Conservation (phyloP, 2,797 vertebrate species). For the Pempheris klunzingeri region DNA sequence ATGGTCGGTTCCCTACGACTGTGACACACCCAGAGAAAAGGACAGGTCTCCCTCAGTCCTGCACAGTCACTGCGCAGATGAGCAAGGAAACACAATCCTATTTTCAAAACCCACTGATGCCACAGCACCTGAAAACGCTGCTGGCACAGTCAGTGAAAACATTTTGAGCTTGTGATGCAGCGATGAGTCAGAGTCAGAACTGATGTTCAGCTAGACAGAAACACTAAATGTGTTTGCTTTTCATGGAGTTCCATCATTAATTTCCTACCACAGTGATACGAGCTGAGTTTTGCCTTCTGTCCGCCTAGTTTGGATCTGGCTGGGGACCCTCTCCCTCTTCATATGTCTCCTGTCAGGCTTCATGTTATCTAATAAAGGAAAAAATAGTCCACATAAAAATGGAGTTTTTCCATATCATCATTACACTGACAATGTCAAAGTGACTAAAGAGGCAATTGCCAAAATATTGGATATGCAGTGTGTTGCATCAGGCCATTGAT, state of each 20-base stretch:
- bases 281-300: background rate
- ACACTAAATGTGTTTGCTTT: conserved; percentile 11
- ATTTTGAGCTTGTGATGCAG: conserved; percentile 32
- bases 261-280: background rate
- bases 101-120: conserved; percentile 39
- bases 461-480: too few relatives aligned
- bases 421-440: too few relatives aligned
- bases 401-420: too few relatives aligned
- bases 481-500: too few relatives aligned
- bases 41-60: conserved; percentile 2
- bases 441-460: too few relatives aligned
- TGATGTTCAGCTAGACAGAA: conserved; percentile 35
- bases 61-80: conserved; percentile 38
- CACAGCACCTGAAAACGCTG: conserved; percentile 34
- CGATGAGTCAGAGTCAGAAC: conserved; percentile 61
- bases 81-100: conserved; percentile 28
- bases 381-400: too few relatives aligned
- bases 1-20: conserved; percentile 36
- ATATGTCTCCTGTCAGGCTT: too few relatives aligned
- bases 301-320: too few relatives aligned
- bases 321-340: too few relatives aligned
- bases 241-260: conserved; percentile 28
- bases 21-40: conserved; percentile 23
- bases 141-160: conserved; percentile 46
- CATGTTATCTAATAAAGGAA: too few relatives aligned